Base-by-base conservation (phyloP, 2,888 invertebrate species). In the Tetheella fluctuosa region DNA sequence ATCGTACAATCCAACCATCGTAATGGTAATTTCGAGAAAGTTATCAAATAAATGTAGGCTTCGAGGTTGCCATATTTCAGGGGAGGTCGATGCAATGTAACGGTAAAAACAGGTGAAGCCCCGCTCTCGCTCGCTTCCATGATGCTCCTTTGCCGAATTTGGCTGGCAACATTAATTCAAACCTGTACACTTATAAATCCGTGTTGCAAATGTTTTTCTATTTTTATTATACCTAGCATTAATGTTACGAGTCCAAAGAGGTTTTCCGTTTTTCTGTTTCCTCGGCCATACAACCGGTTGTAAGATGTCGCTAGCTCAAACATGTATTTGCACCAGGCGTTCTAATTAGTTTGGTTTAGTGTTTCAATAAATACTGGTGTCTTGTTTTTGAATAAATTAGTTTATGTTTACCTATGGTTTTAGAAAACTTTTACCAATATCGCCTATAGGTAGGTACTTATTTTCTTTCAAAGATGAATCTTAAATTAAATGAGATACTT, bases 1-100 rank as follows among this genome's bases (percentile, higher is more conserved):
- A 42, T 58, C 62, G 64, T 68, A 64, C 71, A 70, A 68, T 74
- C 64, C 68, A 67, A 69, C 42, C 48, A 20, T 48, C 8, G 48
- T 48, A 10, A 48, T 48, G 48, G 73, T 58, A 57, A 65, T 65
- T 60, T 69, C 65, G 83, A 79, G 89, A 89, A 89, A 89, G 89
- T 87, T 83, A 81, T 84, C 79, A 78, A 80, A 79, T 75, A 80
- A 71, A 88, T 85, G 89, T 89, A 80, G 89, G 84, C 79, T 85
- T 89, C 68, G 84, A 84, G 89, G 89, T 82, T 89, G 86, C 84
- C 74, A 86, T 88, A 88, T 86, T 88, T 90, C 88, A 86, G 84
- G 83, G 80, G 77, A 79, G 77, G 81, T 73, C 82, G 77, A 80
- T 83, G 75, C 78, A 73, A 69, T 72, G 64, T 81, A 86, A 88